A percentile compares a stretch with the other conserved stretches of the same genome.
phyloP scores from a whole-genome alignment of 2,113 vertebrate species.

The Microcebus lehilahytsara region DNA sequence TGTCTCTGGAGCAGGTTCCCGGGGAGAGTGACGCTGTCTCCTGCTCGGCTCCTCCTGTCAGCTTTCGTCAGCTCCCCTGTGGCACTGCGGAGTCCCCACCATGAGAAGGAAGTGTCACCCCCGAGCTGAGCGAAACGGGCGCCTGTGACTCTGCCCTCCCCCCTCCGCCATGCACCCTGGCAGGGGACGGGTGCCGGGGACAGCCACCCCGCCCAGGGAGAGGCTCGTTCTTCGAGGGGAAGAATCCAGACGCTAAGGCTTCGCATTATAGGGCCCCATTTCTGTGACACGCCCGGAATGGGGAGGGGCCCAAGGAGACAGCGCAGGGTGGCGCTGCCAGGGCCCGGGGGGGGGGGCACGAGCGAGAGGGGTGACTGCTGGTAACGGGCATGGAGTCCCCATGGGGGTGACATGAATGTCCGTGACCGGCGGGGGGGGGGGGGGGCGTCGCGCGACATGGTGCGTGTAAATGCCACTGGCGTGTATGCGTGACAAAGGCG shows the following conservation, averaged over 20 bases:
- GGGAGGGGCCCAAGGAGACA: neutral
- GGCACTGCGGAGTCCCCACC: neutral
- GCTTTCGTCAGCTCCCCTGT: neutral
- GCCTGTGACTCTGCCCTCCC: fast-evolving
- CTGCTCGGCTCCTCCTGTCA: neutral
- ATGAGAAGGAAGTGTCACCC: neutral
- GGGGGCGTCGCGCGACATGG: neutral
- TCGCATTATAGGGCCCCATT: fast-evolving
- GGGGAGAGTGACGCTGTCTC: fast-evolving
- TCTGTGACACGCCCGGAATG: neutral
- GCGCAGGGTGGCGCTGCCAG: neutral
- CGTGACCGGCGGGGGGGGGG: too few relatives aligned
- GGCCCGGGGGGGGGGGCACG: too few relatives aligned
- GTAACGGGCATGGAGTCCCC: fast-evolving
- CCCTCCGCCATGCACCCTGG: neutral
- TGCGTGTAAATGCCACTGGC: too few relatives aligned
- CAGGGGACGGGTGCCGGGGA: neutral
- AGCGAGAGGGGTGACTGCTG: neutral
- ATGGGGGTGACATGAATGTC: neutral
- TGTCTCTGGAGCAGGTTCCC: neutral
- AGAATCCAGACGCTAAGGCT: neutral
- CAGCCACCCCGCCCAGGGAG: neutral
- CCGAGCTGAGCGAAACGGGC: neutral
- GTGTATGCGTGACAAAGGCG: neutral
- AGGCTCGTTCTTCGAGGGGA: neutral